Percentiles rank a stretch among this genome's conserved stretches.
Evolutionary conservation across 2,888 invertebrate genomes (phyloP).

Genomic region (Argynnis bischoffii): DNA sequence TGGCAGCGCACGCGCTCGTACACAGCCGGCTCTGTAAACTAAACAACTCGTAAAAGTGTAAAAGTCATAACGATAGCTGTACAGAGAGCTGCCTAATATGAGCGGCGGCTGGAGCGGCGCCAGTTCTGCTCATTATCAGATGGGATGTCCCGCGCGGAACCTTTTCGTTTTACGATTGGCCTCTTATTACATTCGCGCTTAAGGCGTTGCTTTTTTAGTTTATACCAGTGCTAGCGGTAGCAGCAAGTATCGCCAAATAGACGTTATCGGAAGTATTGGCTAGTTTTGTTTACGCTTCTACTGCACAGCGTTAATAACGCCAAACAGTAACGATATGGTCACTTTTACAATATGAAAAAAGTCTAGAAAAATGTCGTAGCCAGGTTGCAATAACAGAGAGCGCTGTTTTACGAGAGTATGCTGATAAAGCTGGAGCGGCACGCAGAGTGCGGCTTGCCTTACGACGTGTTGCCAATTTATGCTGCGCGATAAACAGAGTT

Average conservation of each 20-base stretch:
- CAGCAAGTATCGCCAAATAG: constrained; percentile 65
- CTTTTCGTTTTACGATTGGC: constrained; percentile 82
- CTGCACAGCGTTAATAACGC: constrained; percentile 53
- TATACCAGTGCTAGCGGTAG: constrained; percentile 61
- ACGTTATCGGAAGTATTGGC: constrained; percentile 64
- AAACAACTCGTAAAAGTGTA: constrained; percentile 82
- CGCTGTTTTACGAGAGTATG: constrained; percentile 75
- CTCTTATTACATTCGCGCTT: constrained; percentile 79
- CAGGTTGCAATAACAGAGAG: constrained; percentile 73
- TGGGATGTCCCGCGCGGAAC: constrained; percentile 73
- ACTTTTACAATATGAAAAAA: constrained; percentile 75
- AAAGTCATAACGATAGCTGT: constrained; percentile 79
- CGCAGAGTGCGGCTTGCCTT: constrained; percentile 73
- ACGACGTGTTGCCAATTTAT: constrained; percentile 82
- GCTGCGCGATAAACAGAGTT: constrained; percentile 78
- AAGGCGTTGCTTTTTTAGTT: constrained; percentile 75
- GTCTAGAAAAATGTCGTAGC: constrained; percentile 67
- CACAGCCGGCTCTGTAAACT: constrained; percentile 74
- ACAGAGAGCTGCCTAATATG: constrained; percentile 76
- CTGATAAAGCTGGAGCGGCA: constrained; percentile 71
- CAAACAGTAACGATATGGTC: constrained; percentile 39
- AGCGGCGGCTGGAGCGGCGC: constrained; percentile 76
- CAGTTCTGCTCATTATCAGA: constrained; percentile 81
- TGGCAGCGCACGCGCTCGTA: constrained; percentile 70
- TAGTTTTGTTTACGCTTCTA: constrained; percentile 61